Base-by-base conservation (phyloP, 30 jellyfish, hydroid and myxozoan species). In the Pseudorhiza aurosa region DNA sequence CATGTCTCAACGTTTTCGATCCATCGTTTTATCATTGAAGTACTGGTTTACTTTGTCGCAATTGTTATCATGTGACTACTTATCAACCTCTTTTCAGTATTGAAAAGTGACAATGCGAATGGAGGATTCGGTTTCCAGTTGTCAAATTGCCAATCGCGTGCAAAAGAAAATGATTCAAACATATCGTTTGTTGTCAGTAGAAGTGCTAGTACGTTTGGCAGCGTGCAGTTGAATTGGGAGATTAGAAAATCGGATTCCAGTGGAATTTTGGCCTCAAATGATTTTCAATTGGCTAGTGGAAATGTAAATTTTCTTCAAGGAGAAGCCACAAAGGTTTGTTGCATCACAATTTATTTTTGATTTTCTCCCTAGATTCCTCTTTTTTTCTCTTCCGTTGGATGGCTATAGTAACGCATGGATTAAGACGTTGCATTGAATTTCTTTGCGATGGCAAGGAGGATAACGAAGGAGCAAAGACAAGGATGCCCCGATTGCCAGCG, bases 21-120 rank as follows among this genome's bases (percentile, higher is more conserved):
- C n/a, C n/a, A n/a, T n/a, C n/a, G n/a, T n/a, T n/a, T n/a, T n/a
- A n/a, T n/a, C n/a, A n/a, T n/a, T n/a, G n/a, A n/a, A n/a, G n/a
- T n/a, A n/a, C n/a, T n/a, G n/a, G n/a, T n/a, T n/a, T n/a, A n/a
- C n/a, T n/a, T n/a, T n/a, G n/a, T n/a, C n/a, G n/a, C n/a, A n/a
- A n/a, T n/a, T n/a, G n/a, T n/a, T n/a, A n/a, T n/a, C n/a, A n/a
- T n/a, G n/a, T n/a, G n/a, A n/a, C 0, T 44, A 27, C 28, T 24
- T 71, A 17, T 43, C 12, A 27, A 39, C 18, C 56, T 31, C 12
- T 59, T 81, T 46, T 27, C 46, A 90, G 97, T 90, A 39, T 39
- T 70, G 82, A 90, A 90, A 53, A 90, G 97, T 83, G 97, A 90
- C 68, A 60, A 55, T 65, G 75, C 90, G 15, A 90, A 90, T 76